A percentile compares a stretch with the other conserved stretches of the same genome.
phyloP scores from a whole-genome alignment of 2,113 vertebrate species.

The Rissa tridactyla region DNA sequence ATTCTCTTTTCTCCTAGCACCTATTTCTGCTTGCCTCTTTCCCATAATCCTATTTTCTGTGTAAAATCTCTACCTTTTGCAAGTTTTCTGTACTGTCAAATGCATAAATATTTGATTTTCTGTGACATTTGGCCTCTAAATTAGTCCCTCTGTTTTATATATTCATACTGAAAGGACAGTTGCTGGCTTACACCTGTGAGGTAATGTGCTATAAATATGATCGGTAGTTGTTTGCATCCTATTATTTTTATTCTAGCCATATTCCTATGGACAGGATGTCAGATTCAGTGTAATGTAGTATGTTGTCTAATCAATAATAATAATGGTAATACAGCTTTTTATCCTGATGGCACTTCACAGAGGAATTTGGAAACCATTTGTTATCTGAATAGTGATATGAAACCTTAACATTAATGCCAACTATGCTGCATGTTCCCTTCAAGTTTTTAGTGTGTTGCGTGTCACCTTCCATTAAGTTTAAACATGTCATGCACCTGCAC shows the following conservation, averaged over 20 bases:
- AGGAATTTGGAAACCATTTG: slow-evolving; percentile 12
- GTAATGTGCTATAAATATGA: neutral
- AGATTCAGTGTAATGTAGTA: neutral
- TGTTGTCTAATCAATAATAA: slow-evolving; percentile 44
- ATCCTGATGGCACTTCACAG: neutral
- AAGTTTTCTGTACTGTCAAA: neutral
- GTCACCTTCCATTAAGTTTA: neutral
- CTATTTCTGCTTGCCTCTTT: neutral
- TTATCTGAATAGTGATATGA: neutral
- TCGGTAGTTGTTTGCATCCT: neutral
- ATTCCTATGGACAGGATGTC: neutral
- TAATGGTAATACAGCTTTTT: slow-evolving; percentile 14
- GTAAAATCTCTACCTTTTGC: neutral
- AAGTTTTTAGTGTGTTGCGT: neutral
- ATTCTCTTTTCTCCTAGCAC: neutral
- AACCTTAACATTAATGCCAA: neutral
- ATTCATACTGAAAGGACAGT: neutral
- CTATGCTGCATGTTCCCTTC: neutral
- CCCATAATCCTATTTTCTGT: neutral
- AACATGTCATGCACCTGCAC: neutral
- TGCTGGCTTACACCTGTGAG: slow-evolving; percentile 6
- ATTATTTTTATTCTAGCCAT: slow-evolving; percentile 10
- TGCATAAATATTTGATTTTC: neutral
- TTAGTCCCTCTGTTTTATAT: neutral
- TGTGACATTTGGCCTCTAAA: neutral